phyloP scores from a whole-genome alignment of 1,140 invertebrate species.

The Augochlora pura region DNA sequence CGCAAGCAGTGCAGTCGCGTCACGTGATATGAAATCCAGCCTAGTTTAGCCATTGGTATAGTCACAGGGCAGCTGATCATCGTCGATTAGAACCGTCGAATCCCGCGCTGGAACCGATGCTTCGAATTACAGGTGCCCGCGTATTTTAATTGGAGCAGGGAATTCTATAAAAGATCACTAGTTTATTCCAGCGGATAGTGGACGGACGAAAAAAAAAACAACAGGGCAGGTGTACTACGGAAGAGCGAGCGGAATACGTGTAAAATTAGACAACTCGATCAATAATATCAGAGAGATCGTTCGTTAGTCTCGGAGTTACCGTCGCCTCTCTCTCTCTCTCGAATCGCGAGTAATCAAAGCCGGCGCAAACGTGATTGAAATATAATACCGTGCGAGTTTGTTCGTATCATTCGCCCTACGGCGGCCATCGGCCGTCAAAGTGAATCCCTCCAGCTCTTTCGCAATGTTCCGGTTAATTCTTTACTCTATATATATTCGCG shows the following conservation, averaged over 20 bases:
- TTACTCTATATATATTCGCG: constrained; percentile 57
- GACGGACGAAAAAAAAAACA: constrained; percentile 6
- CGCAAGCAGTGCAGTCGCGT: too few species aligned
- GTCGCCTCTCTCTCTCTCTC: constrained; percentile 56
- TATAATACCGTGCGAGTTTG: constrained; percentile 63
- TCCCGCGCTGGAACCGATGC: too few species aligned
- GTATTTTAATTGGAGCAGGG: not conserved
- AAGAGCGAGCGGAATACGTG: constrained; percentile 32
- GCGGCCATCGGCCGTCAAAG: constrained; percentile 57
- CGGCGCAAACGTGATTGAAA: constrained; percentile 65
- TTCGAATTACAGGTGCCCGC: too few species aligned
- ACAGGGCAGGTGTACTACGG: not conserved
- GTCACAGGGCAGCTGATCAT: too few species aligned
- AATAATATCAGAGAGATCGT: constrained; percentile 66
- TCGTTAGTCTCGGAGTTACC: constrained; percentile 62
- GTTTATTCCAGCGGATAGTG: constrained; percentile 1
- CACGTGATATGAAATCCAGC: too few species aligned
- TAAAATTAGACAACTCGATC: constrained; percentile 65
- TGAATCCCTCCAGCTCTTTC: constrained; percentile 59
- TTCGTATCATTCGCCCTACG: constrained; percentile 60
- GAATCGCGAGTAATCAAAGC: constrained; percentile 66
- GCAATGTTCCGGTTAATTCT: constrained; percentile 59
- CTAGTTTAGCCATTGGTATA: too few species aligned
- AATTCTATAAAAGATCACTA: not conserved
- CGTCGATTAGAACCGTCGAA: too few species aligned